Evolutionary conservation across 2,888 invertebrate species (phyloP), one percentile per base, ranked within the genome.

Genomic region (Tromatobia lineatoria): DNA sequence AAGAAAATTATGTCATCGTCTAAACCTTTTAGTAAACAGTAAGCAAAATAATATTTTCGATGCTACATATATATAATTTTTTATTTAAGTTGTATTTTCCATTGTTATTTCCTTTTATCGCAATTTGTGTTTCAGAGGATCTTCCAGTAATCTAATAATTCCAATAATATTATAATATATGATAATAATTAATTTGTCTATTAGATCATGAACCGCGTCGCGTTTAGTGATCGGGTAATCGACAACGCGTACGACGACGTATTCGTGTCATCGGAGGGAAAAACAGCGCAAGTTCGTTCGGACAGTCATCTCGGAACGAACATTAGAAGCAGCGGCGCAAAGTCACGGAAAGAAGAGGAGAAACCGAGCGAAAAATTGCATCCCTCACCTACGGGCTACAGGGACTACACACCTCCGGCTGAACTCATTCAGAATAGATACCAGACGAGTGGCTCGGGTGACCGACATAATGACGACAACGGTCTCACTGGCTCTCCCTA

Each of bases 171-270:
- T n/a, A n/a, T n/a, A n/a, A n/a, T n/a, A n/a, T n/a, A n/a, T n/a
- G n/a, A n/a, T n/a, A n/a, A n/a, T n/a, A n/a, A 45, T 13, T 2
- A 15, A 45, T 45, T 15, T 45, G 15, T 45, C 11, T 45, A 45
- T 45, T 75, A 76, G 80, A 83, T 59, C 25, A 84, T 84, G 84
- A 81, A 73, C 52, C 83, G 85, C 45, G 81, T 80, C 61, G 80
- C 80, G 77, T 75, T 57, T 57, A 75, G 80, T 23, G 61, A 23
- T 76, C 82, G 70, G 59, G 95, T 59, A 97, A 64, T 97, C 88
- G 97, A 97, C 94, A 97, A 96, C 90, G 96, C 97, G 95, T 97
- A 97, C 91, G 97, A 97, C 93, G 97, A 97, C 93, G 97, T 97
- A 71, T 97, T 97, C 90, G 97, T 97, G 91, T 11, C 38, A 7